phyloP scores from a whole-genome alignment of 2,113 vertebrate species.

The Gracilinanus agilis region DNA sequence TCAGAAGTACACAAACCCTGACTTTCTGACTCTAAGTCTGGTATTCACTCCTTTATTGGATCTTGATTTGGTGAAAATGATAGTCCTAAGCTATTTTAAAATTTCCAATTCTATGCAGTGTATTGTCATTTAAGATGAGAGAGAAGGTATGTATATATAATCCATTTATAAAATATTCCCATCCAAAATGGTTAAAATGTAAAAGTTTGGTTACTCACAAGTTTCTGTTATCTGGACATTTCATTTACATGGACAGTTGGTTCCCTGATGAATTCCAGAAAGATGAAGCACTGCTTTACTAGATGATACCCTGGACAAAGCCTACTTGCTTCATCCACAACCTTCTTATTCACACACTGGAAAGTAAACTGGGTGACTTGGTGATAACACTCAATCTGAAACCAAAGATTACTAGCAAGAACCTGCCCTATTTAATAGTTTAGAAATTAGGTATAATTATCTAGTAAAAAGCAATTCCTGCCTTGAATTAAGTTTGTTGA shows the following conservation, averaged over 20 bases:
- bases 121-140: slow-evolving; percentile 21
- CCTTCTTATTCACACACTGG: not conserved
- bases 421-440: slow-evolving; percentile 24
- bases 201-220: slow-evolving; percentile 24
- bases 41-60: not conserved
- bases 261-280: not conserved
- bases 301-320: not conserved
- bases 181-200: slow-evolving; percentile 5
- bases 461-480: not conserved
- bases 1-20: not conserved
- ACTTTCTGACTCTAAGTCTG: not conserved
- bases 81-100: not conserved
- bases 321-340: not conserved
- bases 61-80: not conserved
- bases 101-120: not conserved
- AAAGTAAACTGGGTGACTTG: not conserved
- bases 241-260: not conserved
- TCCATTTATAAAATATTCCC: not conserved
- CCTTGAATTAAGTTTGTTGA: slow-evolving; percentile 56
- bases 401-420: not conserved
- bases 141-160: not conserved
- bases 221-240: slow-evolving; percentile 18
- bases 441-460: slow-evolving; percentile 2
- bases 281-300: not conserved
- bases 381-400: not conserved